A percentile compares a stretch with the other conserved stretches of the same genome.
Evolutionary conservation across 1,140 invertebrate genomes (phyloP).

Genomic region (Drosophila tristis): DNA sequence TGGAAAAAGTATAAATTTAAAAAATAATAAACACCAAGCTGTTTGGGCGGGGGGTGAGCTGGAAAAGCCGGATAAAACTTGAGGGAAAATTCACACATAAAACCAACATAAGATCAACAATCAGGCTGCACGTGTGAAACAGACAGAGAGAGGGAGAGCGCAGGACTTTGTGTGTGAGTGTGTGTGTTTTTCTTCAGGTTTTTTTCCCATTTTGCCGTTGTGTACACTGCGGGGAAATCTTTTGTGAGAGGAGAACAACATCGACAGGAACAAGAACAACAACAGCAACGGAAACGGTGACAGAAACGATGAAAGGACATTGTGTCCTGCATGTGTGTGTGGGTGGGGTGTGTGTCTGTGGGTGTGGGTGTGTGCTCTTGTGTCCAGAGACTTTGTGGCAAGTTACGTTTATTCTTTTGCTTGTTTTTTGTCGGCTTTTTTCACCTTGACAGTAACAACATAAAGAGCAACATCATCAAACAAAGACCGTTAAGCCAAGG

Average conservation of each 20-base stretch:
- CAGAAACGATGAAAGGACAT: constrained; percentile 61
- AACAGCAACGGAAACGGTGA: constrained; percentile 43
- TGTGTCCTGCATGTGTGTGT: constrained; percentile 32
- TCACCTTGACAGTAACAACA: constrained; percentile 27
- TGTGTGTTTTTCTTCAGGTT: neutral
- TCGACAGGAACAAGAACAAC: constrained; percentile 25
- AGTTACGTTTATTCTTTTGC: constrained; percentile 34
- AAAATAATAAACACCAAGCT: constrained; percentile 37
- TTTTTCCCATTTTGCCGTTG: constrained; percentile 39
- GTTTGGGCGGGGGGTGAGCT: no score
- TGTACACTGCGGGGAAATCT: constrained; percentile 48
- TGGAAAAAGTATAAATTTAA: constrained; percentile 18
- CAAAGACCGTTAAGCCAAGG: constrained; percentile 40
- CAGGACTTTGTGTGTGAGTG: constrained; percentile 16
- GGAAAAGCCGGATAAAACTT: constrained; percentile 1
- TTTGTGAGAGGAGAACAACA: constrained; percentile 44
- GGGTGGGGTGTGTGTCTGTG: neutral
- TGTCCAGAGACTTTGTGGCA: constrained; percentile 45
- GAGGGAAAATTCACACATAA: neutral
- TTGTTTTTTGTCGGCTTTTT: constrained; percentile 30
- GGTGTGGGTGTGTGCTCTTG: constrained; percentile 13
- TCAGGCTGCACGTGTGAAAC: constrained; percentile 3
- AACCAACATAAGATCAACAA: constrained; percentile 36
- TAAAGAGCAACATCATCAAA: constrained; percentile 66
- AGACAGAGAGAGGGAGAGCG: neutral